These are phyloP conservation scores for Nomia melanderi DNA, from an alignment of 1,140 invertebrate species.

Conservation along the genomic window DNA sequence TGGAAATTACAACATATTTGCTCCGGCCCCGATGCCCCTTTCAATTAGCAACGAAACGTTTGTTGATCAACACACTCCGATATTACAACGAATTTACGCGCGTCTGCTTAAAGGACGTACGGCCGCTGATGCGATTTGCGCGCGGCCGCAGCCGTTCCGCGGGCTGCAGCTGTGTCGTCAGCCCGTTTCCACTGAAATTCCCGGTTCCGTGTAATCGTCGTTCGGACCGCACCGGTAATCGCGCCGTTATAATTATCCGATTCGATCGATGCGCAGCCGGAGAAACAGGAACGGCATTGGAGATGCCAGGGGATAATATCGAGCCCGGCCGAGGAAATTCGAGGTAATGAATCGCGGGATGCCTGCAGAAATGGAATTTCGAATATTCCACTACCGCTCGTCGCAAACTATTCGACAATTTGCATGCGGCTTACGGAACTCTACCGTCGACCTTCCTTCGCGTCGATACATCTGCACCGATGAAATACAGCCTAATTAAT, in stretches of 20 bases:
- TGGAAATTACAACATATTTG: neutral
- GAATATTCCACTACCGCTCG: conserved; percentile 22
- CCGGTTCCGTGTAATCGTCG: conserved; percentile 42
- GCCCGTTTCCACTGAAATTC: conserved; percentile 41
- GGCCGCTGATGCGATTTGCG: neutral
- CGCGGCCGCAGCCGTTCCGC: neutral
- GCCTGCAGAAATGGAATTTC: conserved; percentile 49
- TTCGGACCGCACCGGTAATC: conserved; percentile 56
- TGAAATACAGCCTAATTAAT: neutral
- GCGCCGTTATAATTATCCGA: conserved; percentile 63
- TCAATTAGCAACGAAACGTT: neutral
- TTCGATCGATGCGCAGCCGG: conserved; percentile 60
- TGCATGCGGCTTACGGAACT: neutral
- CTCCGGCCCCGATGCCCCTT: neutral
- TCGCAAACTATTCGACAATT: neutral
- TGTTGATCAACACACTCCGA: neutral
- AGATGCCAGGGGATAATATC: conserved; percentile 51
- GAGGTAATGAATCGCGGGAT: conserved; percentile 57
- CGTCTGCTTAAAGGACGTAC: neutral
- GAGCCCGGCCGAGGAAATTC: conserved; percentile 55
- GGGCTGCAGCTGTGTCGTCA: neutral
- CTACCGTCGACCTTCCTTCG: neutral
- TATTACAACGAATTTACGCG: neutral
- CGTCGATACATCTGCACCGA: neutral
- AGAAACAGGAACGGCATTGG: conserved; percentile 32